A percentile compares a stretch with the other conserved stretches of the same genome.
These are phyloP conservation scores for Protophormia terraenovae DNA, from an alignment of 2,888 invertebrate species.

Conservation along the genomic window DNA sequence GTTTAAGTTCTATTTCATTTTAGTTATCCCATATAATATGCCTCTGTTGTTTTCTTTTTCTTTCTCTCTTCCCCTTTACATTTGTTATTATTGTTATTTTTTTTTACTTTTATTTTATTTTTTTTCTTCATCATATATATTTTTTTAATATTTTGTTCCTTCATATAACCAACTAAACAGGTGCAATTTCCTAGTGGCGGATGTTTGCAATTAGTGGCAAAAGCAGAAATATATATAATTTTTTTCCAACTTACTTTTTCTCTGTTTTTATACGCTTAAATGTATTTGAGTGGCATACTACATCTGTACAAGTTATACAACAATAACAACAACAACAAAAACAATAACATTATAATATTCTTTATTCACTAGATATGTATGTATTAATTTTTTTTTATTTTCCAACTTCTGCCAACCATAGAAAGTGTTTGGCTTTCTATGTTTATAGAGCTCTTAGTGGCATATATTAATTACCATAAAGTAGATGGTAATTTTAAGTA, in stretches of 20 bases:
- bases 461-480: constrained; percentile 68
- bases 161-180: constrained; percentile 59
- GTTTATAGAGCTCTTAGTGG: constrained; percentile 68
- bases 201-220: constrained; percentile 67
- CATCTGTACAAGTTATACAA: constrained; percentile 7
- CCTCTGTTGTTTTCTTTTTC: no score
- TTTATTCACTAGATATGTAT: constrained; percentile 9
- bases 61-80: no score
- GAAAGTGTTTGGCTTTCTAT: constrained; percentile 61
- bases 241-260: not conserved
- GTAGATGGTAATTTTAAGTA: constrained; percentile 59
- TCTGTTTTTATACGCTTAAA: not conserved
- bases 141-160: constrained; percentile 20
- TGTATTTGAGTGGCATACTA: constrained; percentile 37
- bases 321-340: not conserved
- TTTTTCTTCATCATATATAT: no score
- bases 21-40: no score
- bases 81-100: no score
- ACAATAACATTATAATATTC: constrained; percentile 28
- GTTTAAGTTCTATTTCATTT: no score
- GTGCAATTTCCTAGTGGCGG: constrained; percentile 68
- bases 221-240: constrained; percentile 38
- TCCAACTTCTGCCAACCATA: constrained; percentile 29
- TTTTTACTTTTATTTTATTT: no score
- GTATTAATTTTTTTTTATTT: not conserved